These are phyloP conservation scores for Bicyclus anynana DNA, from an alignment of 1,140 invertebrate species.

Conservation along the genomic window DNA sequence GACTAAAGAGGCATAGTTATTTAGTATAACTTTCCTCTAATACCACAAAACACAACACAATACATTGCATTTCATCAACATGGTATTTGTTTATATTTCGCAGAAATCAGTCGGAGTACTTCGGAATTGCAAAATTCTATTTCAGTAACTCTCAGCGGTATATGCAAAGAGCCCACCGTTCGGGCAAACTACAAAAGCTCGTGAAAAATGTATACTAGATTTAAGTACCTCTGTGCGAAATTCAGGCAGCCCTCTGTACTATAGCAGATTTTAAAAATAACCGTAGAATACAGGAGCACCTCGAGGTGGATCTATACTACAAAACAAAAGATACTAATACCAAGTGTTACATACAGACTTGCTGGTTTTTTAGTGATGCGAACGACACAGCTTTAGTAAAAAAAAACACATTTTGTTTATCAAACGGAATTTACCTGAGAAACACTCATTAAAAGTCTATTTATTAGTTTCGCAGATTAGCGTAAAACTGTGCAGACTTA, in stretches of 20 bases:
- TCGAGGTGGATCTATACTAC: neutral
- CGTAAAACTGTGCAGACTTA: too few species aligned
- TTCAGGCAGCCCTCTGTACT: slow-evolving; percentile 5
- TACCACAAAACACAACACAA: neutral
- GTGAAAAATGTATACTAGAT: slow-evolving; percentile 25
- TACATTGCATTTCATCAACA: neutral
- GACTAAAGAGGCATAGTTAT: too few species aligned
- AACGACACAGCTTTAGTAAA: too few species aligned
- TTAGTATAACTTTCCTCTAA: neutral
- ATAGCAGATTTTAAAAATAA: slow-evolving; percentile 15
- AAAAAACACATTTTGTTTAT: too few species aligned
- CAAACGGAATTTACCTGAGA: too few species aligned
- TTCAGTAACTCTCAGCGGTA: slow-evolving; percentile 23
- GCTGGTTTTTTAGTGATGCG: too few species aligned
- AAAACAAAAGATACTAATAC: neutral
- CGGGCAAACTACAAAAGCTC: slow-evolving; percentile 24
- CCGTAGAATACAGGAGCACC: neutral
- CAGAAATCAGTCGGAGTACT: slow-evolving; percentile 14
- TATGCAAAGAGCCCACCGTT: slow-evolving; percentile 21
- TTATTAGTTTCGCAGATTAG: too few species aligned
- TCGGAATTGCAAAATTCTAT: slow-evolving; percentile 27
- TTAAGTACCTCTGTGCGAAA: slow-evolving; percentile 22
- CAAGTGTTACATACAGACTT: neutral
- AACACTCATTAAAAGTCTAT: too few species aligned
- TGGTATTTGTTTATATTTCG: slow-evolving; percentile 10